These are phyloP conservation scores for Tursiops truncatus DNA, from an alignment of 2,113 vertebrate genomes.

Conservation along the genomic window DNA sequence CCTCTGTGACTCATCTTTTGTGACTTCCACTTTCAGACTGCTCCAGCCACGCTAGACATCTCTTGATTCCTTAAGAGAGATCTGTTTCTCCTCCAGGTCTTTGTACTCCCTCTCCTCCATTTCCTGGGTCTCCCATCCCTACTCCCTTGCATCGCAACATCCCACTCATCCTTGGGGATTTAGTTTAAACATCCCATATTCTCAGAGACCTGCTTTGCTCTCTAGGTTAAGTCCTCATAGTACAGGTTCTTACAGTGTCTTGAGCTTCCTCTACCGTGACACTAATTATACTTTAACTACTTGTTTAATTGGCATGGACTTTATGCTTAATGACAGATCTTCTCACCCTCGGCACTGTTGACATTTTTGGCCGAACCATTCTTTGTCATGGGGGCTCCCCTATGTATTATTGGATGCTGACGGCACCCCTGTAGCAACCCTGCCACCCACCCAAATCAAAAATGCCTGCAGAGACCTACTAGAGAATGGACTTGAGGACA, in stretches of 20 bases:
- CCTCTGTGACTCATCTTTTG: not conserved
- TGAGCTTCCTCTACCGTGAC: not conserved
- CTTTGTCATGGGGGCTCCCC: not conserved
- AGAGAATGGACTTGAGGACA: too few relatives aligned
- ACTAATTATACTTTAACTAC: not conserved
- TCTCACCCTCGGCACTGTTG: not conserved
- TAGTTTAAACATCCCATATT: not conserved
- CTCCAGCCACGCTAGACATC: not conserved
- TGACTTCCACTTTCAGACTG: not conserved
- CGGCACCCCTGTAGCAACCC: not conserved
- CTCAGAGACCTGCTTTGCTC: not conserved
- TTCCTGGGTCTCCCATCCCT: not conserved
- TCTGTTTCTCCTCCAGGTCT: not conserved
- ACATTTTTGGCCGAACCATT: not conserved
- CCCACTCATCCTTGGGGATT: not conserved
- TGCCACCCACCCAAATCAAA: not conserved
- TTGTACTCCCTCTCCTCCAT: not conserved
- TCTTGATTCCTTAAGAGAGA: not conserved
- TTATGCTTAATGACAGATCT: not conserved
- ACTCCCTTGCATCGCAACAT: not conserved
- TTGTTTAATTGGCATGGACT: not conserved
- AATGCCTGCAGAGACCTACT: not conserved
- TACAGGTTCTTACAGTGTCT: not conserved
- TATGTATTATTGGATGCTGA: not conserved
- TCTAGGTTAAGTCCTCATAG: not conserved